Evolutionary conservation across 1,140 invertebrate species (phyloP).

Genomic region (Brachionus asplanchnoidis): DNA sequence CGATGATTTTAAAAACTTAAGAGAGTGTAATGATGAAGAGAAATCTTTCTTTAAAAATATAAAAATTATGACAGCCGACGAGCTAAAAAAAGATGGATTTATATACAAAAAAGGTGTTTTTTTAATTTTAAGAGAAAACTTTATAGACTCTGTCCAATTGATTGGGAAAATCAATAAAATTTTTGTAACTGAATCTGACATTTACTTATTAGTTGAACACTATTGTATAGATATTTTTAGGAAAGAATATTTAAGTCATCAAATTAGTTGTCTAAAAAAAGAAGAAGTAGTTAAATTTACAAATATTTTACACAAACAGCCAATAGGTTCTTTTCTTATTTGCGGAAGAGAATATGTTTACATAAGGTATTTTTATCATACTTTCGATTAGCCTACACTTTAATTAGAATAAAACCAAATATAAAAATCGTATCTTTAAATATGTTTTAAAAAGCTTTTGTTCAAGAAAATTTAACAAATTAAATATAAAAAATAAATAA

Average conservation of each 20-base stretch:
- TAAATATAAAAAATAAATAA: too few relatives aligned
- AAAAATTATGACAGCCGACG: not conserved
- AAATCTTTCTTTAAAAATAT: not conserved
- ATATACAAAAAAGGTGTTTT: not conserved
- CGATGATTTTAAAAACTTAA: not conserved
- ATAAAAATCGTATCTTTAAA: too few relatives aligned
- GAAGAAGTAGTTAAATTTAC: not conserved
- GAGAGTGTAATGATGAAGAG: not conserved
- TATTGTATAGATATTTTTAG: not conserved
- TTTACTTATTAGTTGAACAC: not conserved
- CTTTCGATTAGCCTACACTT: too few relatives aligned
- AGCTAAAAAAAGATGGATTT: not conserved
- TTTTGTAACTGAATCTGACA: not conserved
- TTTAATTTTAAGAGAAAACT: not conserved
- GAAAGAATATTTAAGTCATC: not conserved
- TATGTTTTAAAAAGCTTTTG: too few relatives aligned
- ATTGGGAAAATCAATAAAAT: not conserved
- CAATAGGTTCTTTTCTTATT: not conserved
- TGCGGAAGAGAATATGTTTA: not conserved
- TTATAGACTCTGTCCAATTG: not conserved
- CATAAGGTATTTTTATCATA: too few relatives aligned
- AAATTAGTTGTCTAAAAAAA: not conserved
- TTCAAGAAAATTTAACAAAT: too few relatives aligned
- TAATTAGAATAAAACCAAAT: too few relatives aligned
- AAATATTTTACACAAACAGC: not conserved